Evolutionary conservation across 30 jellyfish, hydroid and myxozoan genomes (phyloP), one percentile per base, ranked within the genome.

Genomic region (Hydra vulgaris): DNA sequence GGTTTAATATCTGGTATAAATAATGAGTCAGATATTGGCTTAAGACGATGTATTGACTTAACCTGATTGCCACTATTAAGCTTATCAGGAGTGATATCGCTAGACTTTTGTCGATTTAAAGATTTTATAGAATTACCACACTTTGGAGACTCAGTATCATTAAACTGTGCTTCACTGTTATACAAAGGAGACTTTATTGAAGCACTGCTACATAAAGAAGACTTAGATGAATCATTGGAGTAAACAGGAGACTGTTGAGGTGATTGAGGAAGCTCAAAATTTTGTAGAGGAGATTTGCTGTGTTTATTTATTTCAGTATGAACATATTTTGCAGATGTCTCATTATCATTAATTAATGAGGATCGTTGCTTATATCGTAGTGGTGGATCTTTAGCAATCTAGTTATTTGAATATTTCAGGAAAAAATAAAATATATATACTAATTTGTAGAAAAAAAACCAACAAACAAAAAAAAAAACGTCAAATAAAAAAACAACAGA

Each of bases 1-100:
- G 96, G 92, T 77, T 94, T 94, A 76, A 84, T 78, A 23, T 94
- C 99, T n/a, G 95, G 80, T 61, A 80, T 80, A 66, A 80, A 80
- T 8, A 80, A 71, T 22, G 72, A 53, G 87, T 80, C 87, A 70
- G 68, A 27, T 7, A 80, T 84, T 23, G 87, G 84, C n/a, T 80
- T 80, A 17, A 84, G 87, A 21, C 70, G 87, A 68, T 66, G 87
- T 23, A 26, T 26, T 21, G 67, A 24, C 72, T 80, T 67, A 5
- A 67, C 19, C 25, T 80, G 87, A 25, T 69, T 25, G 53, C 26
- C 26, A 68, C 16, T 68, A 68, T 3, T 24, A 5, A 8, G 12
- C 76, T 69, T 69, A 3, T 40, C 61, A 3, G 61, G 61, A 40
- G 61, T 40, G 61, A 3, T 40, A 12, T 40, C 61, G 61, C 12